phyloP scores from a whole-genome alignment of 2,888 invertebrate species.

The Nesidiocoris tenuis region DNA sequence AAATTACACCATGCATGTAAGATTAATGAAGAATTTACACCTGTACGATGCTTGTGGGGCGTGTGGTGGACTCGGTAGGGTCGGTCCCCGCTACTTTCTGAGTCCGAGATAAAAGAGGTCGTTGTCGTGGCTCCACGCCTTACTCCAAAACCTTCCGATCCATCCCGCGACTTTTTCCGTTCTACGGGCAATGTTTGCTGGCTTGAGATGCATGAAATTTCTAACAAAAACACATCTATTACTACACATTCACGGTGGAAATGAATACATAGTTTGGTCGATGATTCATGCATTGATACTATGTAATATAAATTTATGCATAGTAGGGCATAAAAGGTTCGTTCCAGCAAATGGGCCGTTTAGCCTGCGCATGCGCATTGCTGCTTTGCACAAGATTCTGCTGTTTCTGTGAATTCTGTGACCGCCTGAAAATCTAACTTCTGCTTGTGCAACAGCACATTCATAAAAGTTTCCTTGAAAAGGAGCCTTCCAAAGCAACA shows the following conservation, averaged over 20 bases:
- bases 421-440: no score
- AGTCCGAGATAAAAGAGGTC: slow-evolving; percentile 50
- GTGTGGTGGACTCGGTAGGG: slow-evolving; percentile 54
- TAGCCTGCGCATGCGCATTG: no score
- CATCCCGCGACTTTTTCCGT: slow-evolving; percentile 49
- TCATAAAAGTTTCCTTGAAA: no score
- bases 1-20: no score
- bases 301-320: no score
- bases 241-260: background rate
- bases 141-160: slow-evolving; percentile 41
- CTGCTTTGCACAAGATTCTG: no score
- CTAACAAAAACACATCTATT: slow-evolving; percentile 49
- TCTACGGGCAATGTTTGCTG: slow-evolving; percentile 54
- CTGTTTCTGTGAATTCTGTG: no score
- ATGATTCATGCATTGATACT: background rate
- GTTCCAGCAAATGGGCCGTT: no score
- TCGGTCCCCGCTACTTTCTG: slow-evolving; percentile 52
- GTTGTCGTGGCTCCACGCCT: slow-evolving; percentile 47
- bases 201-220: slow-evolving; percentile 55
- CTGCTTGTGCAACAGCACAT: no score
- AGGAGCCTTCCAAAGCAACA: no score
- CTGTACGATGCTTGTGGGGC: slow-evolving; percentile 48
- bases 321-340: no score
- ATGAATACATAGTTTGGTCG: background rate
- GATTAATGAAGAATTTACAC: no score